These are phyloP conservation scores for Paracentrotus lividus DNA, from an alignment of 53 echinoderm and acorn worm genomes.

Conservation along the genomic window DNA sequence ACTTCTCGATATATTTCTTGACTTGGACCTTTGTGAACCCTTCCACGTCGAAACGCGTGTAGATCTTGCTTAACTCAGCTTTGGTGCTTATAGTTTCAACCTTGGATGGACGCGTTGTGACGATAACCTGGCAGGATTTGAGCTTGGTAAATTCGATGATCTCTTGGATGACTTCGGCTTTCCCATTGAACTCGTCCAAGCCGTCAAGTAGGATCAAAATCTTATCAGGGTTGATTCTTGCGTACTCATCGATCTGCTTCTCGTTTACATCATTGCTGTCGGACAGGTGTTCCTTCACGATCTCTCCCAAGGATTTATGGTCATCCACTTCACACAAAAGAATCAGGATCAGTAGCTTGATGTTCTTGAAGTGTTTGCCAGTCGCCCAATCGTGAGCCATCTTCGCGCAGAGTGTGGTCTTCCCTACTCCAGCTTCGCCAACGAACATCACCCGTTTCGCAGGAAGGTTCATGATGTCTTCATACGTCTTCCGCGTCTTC, in stretches of 20 bases:
- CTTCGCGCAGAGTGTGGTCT: conserved; percentile 35
- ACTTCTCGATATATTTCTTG: conserved; percentile 3
- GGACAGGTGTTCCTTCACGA: conserved; percentile 16
- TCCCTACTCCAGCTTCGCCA: conserved; percentile 36
- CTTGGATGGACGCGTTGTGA: conserved; percentile 37
- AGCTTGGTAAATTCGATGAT: not conserved
- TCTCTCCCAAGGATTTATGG: not conserved
- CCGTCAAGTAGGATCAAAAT: conserved; percentile 29
- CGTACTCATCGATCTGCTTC: conserved; percentile 27
- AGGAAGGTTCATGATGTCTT: not conserved
- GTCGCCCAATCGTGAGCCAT: conserved; percentile 51
- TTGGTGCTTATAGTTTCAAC: not conserved
- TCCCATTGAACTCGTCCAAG: not conserved
- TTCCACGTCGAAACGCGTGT: conserved; percentile 4
- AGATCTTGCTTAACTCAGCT: not conserved
- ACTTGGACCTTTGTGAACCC: conserved; percentile 25
- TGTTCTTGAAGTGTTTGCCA: not conserved
- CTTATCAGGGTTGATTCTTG: conserved; percentile 1
- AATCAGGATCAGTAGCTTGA: not conserved
- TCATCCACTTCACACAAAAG: not conserved
- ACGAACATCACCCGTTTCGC: not conserved
- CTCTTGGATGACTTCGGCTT: not conserved
- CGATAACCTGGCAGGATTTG: conserved; percentile 24
- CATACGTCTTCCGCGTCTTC: not conserved
- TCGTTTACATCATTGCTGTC: not conserved